A percentile compares a stretch with the other conserved stretches of the same genome.
Evolutionary conservation across 2,888 invertebrate species (phyloP).

Genomic region (Catocala nupta): DNA sequence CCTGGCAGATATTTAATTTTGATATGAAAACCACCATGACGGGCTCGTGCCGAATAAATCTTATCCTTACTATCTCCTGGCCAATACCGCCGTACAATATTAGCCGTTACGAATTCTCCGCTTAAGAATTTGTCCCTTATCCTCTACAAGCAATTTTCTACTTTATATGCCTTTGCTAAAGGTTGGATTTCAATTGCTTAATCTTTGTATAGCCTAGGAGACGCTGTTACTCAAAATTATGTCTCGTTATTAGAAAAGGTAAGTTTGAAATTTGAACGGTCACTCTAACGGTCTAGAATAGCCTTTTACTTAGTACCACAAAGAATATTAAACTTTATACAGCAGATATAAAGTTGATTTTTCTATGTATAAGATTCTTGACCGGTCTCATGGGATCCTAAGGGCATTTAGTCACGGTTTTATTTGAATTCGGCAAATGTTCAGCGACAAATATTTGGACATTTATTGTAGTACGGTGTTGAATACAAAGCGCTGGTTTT

Average conservation of each 20-base stretch:
- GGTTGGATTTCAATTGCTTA: background rate
- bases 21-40: constrained; percentile 81
- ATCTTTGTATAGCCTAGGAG: constrained; percentile 22
- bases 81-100: constrained; percentile 85
- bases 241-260: constrained; percentile 46
- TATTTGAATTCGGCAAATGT: constrained; percentile 83
- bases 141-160: constrained; percentile 37
- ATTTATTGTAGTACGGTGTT: constrained; percentile 81
- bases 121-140: constrained; percentile 69
- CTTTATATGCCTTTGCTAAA: constrained; percentile 1
- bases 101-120: constrained; percentile 81
- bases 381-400: constrained; percentile 81
- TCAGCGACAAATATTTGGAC: constrained; percentile 86
- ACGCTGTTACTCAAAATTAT: constrained; percentile 47
- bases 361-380: constrained; percentile 56
- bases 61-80: constrained; percentile 76
- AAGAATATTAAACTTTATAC: constrained; percentile 28
- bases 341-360: constrained; percentile 42
- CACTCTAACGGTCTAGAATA: constrained; percentile 24
- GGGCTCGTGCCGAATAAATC: constrained; percentile 78
- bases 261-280: constrained; percentile 49
- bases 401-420: constrained; percentile 83
- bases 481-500: constrained; percentile 81
- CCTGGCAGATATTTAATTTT: constrained; percentile 84
- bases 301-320: constrained; percentile 8